Evolutionary conservation across 2,113 vertebrate species (phyloP), one percentile per base, ranked within the genome.

Genomic region (Pelecanus crispus): DNA sequence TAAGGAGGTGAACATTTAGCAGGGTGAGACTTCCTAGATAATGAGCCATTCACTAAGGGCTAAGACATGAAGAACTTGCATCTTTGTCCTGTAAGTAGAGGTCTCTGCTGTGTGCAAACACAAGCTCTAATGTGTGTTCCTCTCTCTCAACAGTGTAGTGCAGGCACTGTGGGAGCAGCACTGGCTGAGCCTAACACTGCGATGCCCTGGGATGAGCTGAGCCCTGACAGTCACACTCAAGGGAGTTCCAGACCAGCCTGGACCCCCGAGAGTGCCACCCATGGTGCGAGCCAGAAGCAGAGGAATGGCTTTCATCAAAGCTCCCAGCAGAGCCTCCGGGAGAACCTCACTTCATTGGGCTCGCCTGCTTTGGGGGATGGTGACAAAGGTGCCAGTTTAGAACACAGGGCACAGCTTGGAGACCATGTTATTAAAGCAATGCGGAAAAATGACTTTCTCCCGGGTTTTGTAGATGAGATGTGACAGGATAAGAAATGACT

Each of bases 401-500:
- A 65, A 9, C 42, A 70, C 24, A 52, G n/a, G 36, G 52, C 38
- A 19, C 34, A 28, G 49, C 36, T 10, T 20, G 55, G 61, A 45
- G 59, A 63, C 15, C 19, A n/a, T 5, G 62, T 56, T 3, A 21
- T 21, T 15, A 34, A 52, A 50, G 50, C 28, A 20, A 3, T 24
- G 12, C 31, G 68, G 70, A 91, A 93, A 80, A 95, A 49, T 2
- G 91, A 97, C 29, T 38, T 96, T 52, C 97, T 98, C 28, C 98
- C 98, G 10, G 98, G 98, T 13, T 98, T 96, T 59, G 95, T 98
- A 59, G 94, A 61, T 8, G 96, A 94, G 59, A 79, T 59, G 20
- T 92, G 81, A 95, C 28, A 58, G 36, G 20, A 5, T 16, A 36
- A 65, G 58, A 44, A 77, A 49, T 3, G 9, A 34, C 4, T 38